Percentiles rank a stretch among this genome's conserved stretches.
These are phyloP conservation scores for Halisarca cf. caerulea DNA, from an alignment of 37 sponge, comb jelly and placozoan species.

Conservation along the genomic window DNA sequence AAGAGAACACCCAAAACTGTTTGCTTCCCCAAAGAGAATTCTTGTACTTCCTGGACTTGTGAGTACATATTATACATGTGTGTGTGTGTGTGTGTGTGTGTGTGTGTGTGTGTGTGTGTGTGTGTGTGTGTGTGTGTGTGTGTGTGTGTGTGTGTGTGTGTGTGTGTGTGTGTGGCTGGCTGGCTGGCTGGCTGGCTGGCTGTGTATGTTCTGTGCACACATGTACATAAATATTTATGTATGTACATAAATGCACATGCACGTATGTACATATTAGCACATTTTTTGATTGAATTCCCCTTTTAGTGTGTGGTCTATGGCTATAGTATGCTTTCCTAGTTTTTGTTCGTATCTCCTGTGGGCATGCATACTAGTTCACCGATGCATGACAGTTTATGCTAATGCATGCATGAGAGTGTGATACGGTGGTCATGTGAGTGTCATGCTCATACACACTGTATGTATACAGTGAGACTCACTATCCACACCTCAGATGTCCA, in stretches of 20 bases:
- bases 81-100: conserved; percentile 27
- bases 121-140: conserved; percentile 3
- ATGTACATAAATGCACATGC: not conserved
- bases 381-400: too few species aligned
- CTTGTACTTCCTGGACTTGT: conserved; percentile 85
- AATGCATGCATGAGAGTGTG: too few species aligned
- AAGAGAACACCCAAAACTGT: conserved; percentile 22
- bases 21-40: conserved; percentile 59
- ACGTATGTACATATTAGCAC: not conserved
- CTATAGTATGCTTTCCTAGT: too few species aligned
- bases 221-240: not conserved
- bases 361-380: too few species aligned
- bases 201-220: not conserved
- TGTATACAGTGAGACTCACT: too few species aligned
- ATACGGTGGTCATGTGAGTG: too few species aligned
- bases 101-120: conserved; percentile 27
- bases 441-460: too few species aligned
- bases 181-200: not conserved
- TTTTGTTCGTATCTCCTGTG: too few species aligned
- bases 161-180: conserved; percentile 23
- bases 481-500: too few species aligned
- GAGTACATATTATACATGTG: conserved; percentile 1
- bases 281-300: too few species aligned
- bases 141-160: conserved; percentile 22
- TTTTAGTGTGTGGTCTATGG: too few species aligned